Evolutionary conservation across 2,888 invertebrate species (phyloP).

Genomic region (Drosophila fulvimacula): DNA sequence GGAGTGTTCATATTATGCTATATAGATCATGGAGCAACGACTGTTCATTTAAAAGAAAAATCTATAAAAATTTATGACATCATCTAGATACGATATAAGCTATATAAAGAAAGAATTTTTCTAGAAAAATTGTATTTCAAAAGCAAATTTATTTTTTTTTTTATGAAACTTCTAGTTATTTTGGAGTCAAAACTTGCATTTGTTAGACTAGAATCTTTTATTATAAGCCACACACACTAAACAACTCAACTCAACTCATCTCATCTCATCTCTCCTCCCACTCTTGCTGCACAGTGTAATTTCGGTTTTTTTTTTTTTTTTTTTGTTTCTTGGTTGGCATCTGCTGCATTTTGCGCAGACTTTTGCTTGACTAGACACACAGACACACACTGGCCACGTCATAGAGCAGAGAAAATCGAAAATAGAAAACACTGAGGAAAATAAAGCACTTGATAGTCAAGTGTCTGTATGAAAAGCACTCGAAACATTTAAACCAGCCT

Average conservation of each 20-base stretch:
- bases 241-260: background rate
- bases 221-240: no score
- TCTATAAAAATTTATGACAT: no score
- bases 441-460: conserved; percentile 77
- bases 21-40: no score
- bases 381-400: conserved; percentile 34
- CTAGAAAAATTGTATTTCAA: no score
- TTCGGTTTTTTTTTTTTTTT: background rate
- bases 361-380: conserved; percentile 19
- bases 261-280: background rate
- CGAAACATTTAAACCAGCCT: conserved; percentile 67
- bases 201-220: no score
- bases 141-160: no score
- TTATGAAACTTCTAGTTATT: background rate
- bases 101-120: no score
- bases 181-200: background rate
- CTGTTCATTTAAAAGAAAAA: no score
- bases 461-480: conserved; percentile 81
- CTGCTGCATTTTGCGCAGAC: conserved; percentile 24
- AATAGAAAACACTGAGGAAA: conserved; percentile 32
- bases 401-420: conserved; percentile 23
- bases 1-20: no score
- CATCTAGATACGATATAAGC: no score
- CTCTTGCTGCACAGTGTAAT: conserved; percentile 24
- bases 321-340: conserved; percentile 11